Base-by-base conservation (phyloP, 2,888 invertebrate species). In the Andricus curvator region DNA sequence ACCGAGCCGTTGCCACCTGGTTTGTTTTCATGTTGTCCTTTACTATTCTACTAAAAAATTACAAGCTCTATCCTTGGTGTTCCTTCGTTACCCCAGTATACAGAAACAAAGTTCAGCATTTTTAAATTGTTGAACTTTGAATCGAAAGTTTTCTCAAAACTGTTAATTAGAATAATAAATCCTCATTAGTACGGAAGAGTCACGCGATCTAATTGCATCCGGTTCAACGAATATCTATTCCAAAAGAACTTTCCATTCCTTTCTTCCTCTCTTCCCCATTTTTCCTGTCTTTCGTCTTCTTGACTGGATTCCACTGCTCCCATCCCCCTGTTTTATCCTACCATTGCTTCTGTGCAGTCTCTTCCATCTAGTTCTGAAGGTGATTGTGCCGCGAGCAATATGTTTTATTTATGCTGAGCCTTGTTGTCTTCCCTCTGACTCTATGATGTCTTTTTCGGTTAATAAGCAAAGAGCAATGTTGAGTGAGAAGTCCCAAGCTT, bases 171-270 rank as follows among this genome's bases (percentile, higher is more conserved):
- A 81, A 70, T 88, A 88, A 89, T 89, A 89, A 90, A 89, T 89
- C 88, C 87, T 90, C 87, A 87, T 90, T 89, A 86, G 86, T 88
- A 88, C 77, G 87, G 68, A 84, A 84, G 84, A 86, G 83, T 84
- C 84, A 86, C 83, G 84, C 87, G 86, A 89, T 90, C 89, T 89
- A 89, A 89, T 90, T 90, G 91, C 88, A 86, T 84, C 83, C 85
- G 86, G 85, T 84, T 86, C 85, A 86, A 86, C 89, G 88, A 90
- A 88, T 89, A 88, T 87, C 88, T 87, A 88, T 90, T 88, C 83
- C 85, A 84, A 82, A 83, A 86, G 85, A 83, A 77, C 82, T 81
- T 83, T 80, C 77, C 74, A 78, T 83, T 48, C 25, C 60, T 76
- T 78, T 78, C 56, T 81, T 68, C 70, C 78, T 77, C 37, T 68